These are phyloP conservation scores for Pseudomugil gertrudae DNA, from an alignment of 2,797 vertebrate species.

Conservation along the genomic window DNA sequence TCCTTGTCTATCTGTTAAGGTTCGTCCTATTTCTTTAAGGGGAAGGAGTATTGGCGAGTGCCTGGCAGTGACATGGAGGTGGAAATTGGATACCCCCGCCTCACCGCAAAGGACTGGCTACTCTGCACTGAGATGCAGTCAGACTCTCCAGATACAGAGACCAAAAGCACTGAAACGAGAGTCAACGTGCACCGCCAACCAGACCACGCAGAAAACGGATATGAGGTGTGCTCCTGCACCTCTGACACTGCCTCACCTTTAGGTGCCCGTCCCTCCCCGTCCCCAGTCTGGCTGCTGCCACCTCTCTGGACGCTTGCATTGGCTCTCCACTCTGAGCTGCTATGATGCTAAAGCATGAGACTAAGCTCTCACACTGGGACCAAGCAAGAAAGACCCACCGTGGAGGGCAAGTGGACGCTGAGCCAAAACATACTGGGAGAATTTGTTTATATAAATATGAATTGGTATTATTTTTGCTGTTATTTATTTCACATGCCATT, in stretches of 20 bases:
- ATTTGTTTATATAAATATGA: slow-evolving; percentile 60
- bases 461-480: slow-evolving; percentile 46
- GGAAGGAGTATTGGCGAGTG: slow-evolving; percentile 87
- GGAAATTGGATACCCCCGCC: slow-evolving; percentile 86
- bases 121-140: slow-evolving; percentile 88
- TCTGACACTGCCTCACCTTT: slow-evolving; percentile 76
- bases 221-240: slow-evolving; percentile 93
- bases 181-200: slow-evolving; percentile 79
- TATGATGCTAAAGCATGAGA: slow-evolving; percentile 66
- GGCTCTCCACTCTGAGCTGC: slow-evolving; percentile 44
- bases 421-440: slow-evolving; percentile 34
- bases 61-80: slow-evolving; percentile 87
- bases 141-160: slow-evolving; percentile 76
- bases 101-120: slow-evolving; percentile 93
- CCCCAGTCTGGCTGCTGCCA: slow-evolving; percentile 66
- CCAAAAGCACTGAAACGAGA: slow-evolving; percentile 76
- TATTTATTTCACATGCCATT: slow-evolving; percentile 57
- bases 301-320: slow-evolving; percentile 70
- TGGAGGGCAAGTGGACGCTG: slow-evolving; percentile 27
- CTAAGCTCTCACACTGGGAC: slow-evolving; percentile 3
- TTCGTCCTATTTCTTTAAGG: slow-evolving; percentile 95
- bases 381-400: slow-evolving; percentile 21
- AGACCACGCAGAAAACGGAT: slow-evolving; percentile 87
- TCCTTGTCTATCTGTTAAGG: slow-evolving; percentile 69
- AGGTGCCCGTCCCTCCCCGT: slow-evolving; percentile 42